Conservation (phyloP, 2,888 invertebrate genomes). For the Acholoe squamosa region DNA sequence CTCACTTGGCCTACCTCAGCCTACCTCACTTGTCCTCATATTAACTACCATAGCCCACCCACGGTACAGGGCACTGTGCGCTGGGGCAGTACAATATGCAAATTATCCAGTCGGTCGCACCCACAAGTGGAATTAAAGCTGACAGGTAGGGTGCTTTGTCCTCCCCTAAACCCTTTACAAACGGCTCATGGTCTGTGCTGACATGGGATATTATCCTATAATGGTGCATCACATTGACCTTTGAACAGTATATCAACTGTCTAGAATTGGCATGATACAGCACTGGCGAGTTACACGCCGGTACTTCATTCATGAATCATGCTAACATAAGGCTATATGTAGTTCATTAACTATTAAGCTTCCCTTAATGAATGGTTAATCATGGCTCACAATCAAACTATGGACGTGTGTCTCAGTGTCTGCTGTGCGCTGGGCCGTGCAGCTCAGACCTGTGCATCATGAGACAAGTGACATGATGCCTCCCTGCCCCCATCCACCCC, state of each 20-base stretch:
- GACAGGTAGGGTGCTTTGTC: slow-evolving; percentile 43
- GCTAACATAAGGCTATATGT: too few species aligned
- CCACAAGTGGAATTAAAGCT: slow-evolving; percentile 30
- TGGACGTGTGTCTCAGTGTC: not conserved
- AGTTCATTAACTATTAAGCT: too few species aligned
- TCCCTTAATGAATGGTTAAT: too few species aligned
- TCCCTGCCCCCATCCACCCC: not conserved
- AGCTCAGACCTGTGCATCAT: not conserved
- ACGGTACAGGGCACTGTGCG: not conserved
- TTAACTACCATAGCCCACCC: slow-evolving; percentile 7
- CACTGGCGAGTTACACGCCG: too few species aligned
- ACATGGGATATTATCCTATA: too few species aligned
- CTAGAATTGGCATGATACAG: not conserved
- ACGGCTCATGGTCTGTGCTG: too few species aligned
- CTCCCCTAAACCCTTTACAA: too few species aligned
- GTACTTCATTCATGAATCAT: too few species aligned
- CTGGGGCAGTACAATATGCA: slow-evolving; percentile 7
- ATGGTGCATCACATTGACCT: too few species aligned
- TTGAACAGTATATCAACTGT: not conserved
- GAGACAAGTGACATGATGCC: not conserved
- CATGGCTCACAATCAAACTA: too few species aligned
- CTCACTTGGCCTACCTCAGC: not conserved
- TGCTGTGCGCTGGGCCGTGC: not conserved
- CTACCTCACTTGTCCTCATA: not conserved
- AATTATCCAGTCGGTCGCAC: slow-evolving; percentile 19